A percentile compares a stretch with the other conserved stretches of the same genome.
Conservation (phyloP, 1,140 invertebrate species). For the Sipha flava region DNA sequence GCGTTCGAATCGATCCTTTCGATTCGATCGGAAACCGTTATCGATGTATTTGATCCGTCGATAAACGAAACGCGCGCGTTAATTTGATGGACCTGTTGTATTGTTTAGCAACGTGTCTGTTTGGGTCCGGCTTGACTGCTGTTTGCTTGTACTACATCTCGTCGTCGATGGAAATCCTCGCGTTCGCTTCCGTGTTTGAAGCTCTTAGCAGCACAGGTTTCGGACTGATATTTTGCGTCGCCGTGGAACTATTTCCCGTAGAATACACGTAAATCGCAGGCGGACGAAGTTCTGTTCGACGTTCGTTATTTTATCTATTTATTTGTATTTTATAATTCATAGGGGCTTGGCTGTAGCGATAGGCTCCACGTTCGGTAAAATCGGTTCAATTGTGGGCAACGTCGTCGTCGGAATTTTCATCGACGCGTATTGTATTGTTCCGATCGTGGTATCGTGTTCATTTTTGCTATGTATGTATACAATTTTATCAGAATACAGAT, state of each 20-base stretch:
- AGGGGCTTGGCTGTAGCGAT: conserved; percentile 4
- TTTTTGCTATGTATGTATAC: not conserved
- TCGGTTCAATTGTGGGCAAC: conserved; percentile 14
- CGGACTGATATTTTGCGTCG: conserved; percentile 6
- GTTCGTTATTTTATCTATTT: not conserved
- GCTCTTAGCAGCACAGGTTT: not conserved
- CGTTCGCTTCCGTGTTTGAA: not conserved
- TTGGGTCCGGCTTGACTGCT: not conserved
- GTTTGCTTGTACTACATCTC: not conserved
- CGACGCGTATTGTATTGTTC: not conserved
- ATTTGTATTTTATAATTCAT: not conserved
- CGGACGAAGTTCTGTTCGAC: not conserved
- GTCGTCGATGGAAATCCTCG: not conserved
- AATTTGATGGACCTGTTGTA: too few species aligned
- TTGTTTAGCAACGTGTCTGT: too few species aligned
- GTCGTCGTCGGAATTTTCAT: not conserved
- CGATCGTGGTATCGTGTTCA: not conserved
- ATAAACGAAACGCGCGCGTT: too few species aligned
- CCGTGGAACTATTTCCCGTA: not conserved
- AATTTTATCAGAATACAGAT: too few species aligned
- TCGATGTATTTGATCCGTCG: too few species aligned
- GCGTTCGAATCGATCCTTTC: too few species aligned
- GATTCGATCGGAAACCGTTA: too few species aligned
- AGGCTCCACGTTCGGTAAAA: not conserved
- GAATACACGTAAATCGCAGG: conserved; percentile 7